A percentile compares a stretch with the other conserved stretches of the same genome.
Conservation (phyloP, 2,113 vertebrate genomes). For the Conger conger region DNA sequence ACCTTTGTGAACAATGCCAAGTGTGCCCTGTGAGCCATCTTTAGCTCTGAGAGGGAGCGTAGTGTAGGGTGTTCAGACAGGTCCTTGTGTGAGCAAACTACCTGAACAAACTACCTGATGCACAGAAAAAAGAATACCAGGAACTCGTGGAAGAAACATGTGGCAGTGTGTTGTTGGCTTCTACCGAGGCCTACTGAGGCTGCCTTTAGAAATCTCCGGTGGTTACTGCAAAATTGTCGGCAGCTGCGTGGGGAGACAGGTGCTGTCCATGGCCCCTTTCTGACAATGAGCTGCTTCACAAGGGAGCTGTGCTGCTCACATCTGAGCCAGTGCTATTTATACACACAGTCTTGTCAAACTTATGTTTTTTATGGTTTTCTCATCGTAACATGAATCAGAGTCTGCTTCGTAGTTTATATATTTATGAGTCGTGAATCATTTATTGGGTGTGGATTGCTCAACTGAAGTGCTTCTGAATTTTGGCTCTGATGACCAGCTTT, state of each 20-base stretch:
- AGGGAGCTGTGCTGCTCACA: not conserved
- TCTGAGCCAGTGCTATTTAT: not conserved
- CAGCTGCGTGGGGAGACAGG: not conserved
- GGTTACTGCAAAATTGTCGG: not conserved
- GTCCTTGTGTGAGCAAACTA: too few relatives aligned
- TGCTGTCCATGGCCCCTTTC: not conserved
- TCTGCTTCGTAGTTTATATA: not conserved
- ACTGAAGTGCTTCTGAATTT: not conserved
- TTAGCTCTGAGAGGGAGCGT: too few relatives aligned
- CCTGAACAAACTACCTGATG: too few relatives aligned
- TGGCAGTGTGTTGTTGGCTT: not conserved
- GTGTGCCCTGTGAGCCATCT: not conserved
- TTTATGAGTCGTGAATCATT: slow-evolving; percentile 3
- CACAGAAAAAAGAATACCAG: not conserved
- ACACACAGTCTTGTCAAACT: not conserved
- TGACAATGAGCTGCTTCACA: not conserved
- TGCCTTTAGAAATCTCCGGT: not conserved
- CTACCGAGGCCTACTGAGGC: not conserved
- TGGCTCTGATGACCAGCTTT: not conserved
- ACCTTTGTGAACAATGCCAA: not conserved
- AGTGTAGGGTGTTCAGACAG: too few relatives aligned
- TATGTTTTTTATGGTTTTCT: slow-evolving; percentile 2
- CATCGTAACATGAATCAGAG: not conserved
- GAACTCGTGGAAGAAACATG: not conserved
- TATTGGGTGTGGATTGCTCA: not conserved